Percentiles rank a stretch among this genome's conserved stretches.
phyloP scores from a whole-genome alignment of 2,888 invertebrate genomes.

The Melanotus villosus region DNA sequence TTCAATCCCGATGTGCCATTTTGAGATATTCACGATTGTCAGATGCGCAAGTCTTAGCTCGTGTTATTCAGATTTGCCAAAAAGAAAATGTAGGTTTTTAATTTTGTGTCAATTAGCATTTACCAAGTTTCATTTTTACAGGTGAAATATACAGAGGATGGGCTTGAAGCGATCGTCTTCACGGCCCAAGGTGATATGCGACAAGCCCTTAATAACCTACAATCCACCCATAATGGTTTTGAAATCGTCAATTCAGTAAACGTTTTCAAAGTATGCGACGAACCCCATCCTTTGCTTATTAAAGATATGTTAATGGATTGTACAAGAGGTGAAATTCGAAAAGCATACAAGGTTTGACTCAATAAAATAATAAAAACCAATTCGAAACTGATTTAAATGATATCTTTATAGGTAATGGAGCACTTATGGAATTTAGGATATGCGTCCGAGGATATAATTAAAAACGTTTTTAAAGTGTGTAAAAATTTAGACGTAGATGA shows the following conservation, averaged over 20 bases:
- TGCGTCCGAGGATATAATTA: constrained; percentile 96
- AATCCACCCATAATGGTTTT: constrained; percentile 95
- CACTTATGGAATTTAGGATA: constrained; percentile 96
- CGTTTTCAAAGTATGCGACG: constrained; percentile 99
- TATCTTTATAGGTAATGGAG: constrained; percentile 76
- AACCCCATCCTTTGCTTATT: constrained; percentile 96
- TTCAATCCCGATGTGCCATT: constrained; percentile 98
- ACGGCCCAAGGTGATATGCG: constrained; percentile 99
- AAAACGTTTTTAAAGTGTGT: constrained; percentile 94
- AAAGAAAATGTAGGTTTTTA: constrained; percentile 75
- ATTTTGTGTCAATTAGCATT: background rate
- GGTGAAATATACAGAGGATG: constrained; percentile 91
- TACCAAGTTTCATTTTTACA: constrained; percentile 54
- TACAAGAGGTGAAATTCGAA: constrained; percentile 83
- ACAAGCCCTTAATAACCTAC: constrained; percentile 97
- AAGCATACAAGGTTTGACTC: constrained; percentile 84
- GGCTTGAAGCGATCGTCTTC: constrained; percentile 95
- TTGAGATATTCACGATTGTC: constrained; percentile 91
- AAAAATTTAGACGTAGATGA: constrained; percentile 89
- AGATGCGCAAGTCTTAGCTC: constrained; percentile 91
- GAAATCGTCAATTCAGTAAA: constrained; percentile 91
- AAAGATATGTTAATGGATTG: constrained; percentile 93
- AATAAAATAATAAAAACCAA: too few species aligned
- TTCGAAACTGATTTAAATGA: constrained; percentile 64
- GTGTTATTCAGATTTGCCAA: constrained; percentile 82